Conservation (phyloP, 35 echinoderm and acorn worm species). For the Ophiothrix spiculata region DNA sequence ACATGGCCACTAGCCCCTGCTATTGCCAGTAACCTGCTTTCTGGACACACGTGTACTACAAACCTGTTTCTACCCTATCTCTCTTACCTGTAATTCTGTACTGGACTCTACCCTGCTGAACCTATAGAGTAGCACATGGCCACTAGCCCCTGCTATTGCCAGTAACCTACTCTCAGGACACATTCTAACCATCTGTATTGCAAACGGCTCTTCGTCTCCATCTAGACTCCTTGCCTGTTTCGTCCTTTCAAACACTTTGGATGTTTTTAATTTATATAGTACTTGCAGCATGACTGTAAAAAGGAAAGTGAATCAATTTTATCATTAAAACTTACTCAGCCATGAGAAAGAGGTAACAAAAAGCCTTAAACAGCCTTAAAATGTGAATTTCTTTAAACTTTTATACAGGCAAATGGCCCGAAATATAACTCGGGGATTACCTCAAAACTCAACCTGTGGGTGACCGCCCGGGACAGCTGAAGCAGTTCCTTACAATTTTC, state of each 20-base stretch:
- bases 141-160: conserved; percentile 83
- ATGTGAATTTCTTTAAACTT: too few species aligned
- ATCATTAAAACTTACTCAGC: neutral
- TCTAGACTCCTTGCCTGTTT: conserved; percentile 90
- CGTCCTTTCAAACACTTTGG: conserved; percentile 94
- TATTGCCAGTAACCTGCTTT: too few species aligned
- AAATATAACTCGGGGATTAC: too few species aligned
- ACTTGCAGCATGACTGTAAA: conserved; percentile 86
- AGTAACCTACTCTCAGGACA: conserved; percentile 83
- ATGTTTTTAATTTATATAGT: conserved; percentile 94
- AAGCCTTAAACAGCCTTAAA: neutral
- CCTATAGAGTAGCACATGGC: conserved; percentile 83
- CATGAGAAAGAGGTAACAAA: neutral
- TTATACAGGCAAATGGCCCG: too few species aligned
- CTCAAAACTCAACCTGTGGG: too few species aligned
- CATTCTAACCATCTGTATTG: conserved; percentile 87
- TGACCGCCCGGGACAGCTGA: too few species aligned
- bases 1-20: too few species aligned
- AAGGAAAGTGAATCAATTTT: neutral
- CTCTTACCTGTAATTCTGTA: conserved; percentile 75
- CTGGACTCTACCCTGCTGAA: conserved; percentile 84
- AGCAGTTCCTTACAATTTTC: too few species aligned
- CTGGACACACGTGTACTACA: too few species aligned
- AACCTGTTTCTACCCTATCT: too few species aligned
- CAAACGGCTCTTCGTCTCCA: conserved; percentile 88